phyloP scores from a whole-genome alignment of 1,140 invertebrate species.

The Eurosta solidaginis region DNA sequence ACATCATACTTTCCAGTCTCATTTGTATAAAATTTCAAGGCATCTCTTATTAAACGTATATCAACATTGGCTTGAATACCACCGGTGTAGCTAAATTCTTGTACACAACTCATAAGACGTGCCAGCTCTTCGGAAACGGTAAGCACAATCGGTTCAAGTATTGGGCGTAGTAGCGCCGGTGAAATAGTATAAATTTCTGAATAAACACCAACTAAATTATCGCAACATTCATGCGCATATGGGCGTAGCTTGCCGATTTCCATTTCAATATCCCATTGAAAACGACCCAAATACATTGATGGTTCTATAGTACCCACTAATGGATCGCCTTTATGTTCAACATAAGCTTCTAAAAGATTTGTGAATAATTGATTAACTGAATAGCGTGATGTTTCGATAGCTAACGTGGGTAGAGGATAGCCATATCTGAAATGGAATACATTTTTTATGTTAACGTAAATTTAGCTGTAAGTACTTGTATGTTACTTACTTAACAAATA shows the following conservation, averaged over 20 bases:
- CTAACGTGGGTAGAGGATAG: slow-evolving; percentile 72
- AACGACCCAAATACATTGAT: slow-evolving; percentile 89
- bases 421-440: slow-evolving; percentile 62
- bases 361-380: slow-evolving; percentile 70
- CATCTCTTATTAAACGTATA: slow-evolving; percentile 52
- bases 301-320: slow-evolving; percentile 92
- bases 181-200: slow-evolving; percentile 83
- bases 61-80: slow-evolving; percentile 56
- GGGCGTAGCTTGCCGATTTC: slow-evolving; percentile 78
- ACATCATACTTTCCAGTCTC: slow-evolving; percentile 53
- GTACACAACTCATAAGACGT: slow-evolving; percentile 78
- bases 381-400: slow-evolving; percentile 64
- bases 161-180: slow-evolving; percentile 73
- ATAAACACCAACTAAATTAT: slow-evolving; percentile 90
- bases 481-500: slow-evolving; percentile 62
- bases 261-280: slow-evolving; percentile 82
- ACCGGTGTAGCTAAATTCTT: slow-evolving; percentile 53
- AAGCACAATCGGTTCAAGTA: slow-evolving; percentile 85
- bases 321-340: slow-evolving; percentile 90
- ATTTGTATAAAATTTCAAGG: slow-evolving; percentile 53
- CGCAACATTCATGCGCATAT: slow-evolving; percentile 91
- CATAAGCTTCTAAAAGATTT: slow-evolving; percentile 79
- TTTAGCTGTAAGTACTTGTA: not conserved
- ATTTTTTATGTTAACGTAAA: not conserved
- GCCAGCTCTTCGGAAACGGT: slow-evolving; percentile 89